These are phyloP conservation scores for Rhamnusium bicolor DNA, from an alignment of 2,888 invertebrate genomes.

Conservation along the genomic window DNA sequence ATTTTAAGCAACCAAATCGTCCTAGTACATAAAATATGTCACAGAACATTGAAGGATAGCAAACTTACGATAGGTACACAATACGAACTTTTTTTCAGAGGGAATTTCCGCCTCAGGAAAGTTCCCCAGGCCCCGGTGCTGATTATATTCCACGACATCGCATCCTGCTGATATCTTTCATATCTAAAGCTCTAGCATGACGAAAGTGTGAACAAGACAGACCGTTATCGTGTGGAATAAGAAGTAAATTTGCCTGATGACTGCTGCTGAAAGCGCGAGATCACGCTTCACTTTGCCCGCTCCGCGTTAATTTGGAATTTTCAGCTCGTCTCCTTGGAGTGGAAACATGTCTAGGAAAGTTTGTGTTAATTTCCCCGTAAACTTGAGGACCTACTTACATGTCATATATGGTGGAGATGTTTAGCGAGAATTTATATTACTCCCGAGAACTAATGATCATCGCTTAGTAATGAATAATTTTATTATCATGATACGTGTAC, in stretches of 20 bases:
- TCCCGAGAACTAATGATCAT: slow-evolving; percentile 10
- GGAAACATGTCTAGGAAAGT: slow-evolving; percentile 11
- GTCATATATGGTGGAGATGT: slow-evolving; percentile 14
- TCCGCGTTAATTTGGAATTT: slow-evolving; percentile 9
- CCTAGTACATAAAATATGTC: not conserved
- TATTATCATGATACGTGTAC: not conserved
- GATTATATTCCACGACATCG: slow-evolving; percentile 3
- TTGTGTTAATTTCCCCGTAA: slow-evolving; percentile 22
- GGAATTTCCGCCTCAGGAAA: not conserved
- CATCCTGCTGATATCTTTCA: not conserved
- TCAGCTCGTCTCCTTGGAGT: not conserved
- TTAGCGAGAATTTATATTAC: slow-evolving; percentile 14
- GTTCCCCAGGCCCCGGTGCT: not conserved
- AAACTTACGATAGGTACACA: not conserved
- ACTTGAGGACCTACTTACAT: slow-evolving; percentile 11
- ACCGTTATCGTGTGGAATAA: slow-evolving; percentile 24
- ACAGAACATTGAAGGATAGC: not conserved
- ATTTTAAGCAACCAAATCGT: too few species aligned
- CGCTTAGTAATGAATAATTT: slow-evolving; percentile 19
- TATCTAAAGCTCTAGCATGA: not conserved
- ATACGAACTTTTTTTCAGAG: not conserved
- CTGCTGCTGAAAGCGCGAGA: slow-evolving; percentile 19
- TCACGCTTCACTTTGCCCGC: slow-evolving; percentile 24
- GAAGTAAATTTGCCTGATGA: slow-evolving; percentile 34
- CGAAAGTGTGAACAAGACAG: slow-evolving; percentile 19